These are phyloP conservation scores for Hepsetus odoe DNA, from an alignment of 2,113 vertebrate species.

Conservation along the genomic window DNA sequence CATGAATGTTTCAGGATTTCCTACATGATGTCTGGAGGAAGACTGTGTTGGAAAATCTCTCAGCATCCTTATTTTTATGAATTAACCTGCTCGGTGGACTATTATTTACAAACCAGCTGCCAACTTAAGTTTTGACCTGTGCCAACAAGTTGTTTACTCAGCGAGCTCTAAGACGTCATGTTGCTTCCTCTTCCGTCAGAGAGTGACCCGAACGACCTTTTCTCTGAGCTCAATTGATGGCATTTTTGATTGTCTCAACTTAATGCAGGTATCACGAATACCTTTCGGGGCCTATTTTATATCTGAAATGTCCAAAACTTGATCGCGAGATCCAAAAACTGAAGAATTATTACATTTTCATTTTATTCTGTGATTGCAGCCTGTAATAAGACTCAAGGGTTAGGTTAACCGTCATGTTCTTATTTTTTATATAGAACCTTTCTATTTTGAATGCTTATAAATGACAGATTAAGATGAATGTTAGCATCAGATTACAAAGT, in stretches of 20 bases:
- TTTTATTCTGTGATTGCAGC: too few species aligned
- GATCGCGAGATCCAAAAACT: too few species aligned
- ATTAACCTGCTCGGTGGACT: not conserved
- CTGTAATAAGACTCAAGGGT: not conserved
- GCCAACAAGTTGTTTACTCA: constrained; percentile 46
- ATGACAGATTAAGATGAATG: not conserved
- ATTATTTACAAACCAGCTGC: not conserved
- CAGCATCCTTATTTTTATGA: not conserved
- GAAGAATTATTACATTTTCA: too few species aligned
- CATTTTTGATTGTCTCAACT: not conserved
- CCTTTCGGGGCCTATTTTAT: too few species aligned
- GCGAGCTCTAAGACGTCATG: constrained; percentile 32
- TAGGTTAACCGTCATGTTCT: not conserved
- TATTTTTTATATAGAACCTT: not conserved
- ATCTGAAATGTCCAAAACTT: too few species aligned
- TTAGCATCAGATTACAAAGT: constrained; percentile 12
- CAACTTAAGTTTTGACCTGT: not conserved
- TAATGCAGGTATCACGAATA: not conserved
- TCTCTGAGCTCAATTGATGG: not conserved
- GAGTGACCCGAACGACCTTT: not conserved
- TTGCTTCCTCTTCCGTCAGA: constrained; percentile 49
- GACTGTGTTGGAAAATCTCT: too few species aligned
- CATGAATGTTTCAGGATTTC: too few species aligned
- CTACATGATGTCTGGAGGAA: too few species aligned
- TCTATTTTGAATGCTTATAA: not conserved